Base-by-base conservation (phyloP, 2,797 vertebrate species). In the Aeoliscus strigatus region DNA sequence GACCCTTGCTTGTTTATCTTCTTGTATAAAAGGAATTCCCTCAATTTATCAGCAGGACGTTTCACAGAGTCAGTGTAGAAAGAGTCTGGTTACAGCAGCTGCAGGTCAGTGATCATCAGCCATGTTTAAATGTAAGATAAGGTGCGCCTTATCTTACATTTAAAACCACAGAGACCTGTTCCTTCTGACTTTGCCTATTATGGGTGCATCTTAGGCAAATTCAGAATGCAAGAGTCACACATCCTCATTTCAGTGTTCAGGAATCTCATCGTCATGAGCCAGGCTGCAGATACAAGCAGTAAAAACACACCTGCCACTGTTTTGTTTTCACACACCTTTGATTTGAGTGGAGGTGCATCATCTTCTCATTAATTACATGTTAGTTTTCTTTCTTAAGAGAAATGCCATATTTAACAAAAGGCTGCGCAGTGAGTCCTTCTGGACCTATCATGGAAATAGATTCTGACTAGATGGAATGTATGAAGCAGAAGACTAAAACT, bases 51-150 rank as follows among this genome's bases (percentile, higher is more conserved):
- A 47, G 62, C 56, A 9, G 18, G n/a, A n/a, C n/a, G n/a, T n/a
- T n/a, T n/a, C n/a, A 21, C 3, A 3, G 18, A 21, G 6, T 6
- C 6, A 21, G 3, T 21, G 6, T 6, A 21, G 18, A 21, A 23
- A 7, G 40, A 68, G 61, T 44, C 14, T 56, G 56, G 50, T 27
- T 17, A 4, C 10, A 51, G 21, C 14, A 14, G 13, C 8, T 17
- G 3, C 44, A 62, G 70, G 33, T 39, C 32, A 68, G 60, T 33
- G 12, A 60, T 68, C 81, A 81, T 76, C 58, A 45, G 80, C 75
- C 82, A 80, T 80, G 79, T 86, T 88, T 88, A 87, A 87, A 86
- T 89, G 86, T 85, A 86, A 54, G 28, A 84, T 84, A 88, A 80
- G 86, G 87, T 87, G 57, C 62, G 60, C 85, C 86, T 84, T 86